Base-by-base conservation (phyloP, 2,113 vertebrate genomes). In the Martes martes region DNA sequence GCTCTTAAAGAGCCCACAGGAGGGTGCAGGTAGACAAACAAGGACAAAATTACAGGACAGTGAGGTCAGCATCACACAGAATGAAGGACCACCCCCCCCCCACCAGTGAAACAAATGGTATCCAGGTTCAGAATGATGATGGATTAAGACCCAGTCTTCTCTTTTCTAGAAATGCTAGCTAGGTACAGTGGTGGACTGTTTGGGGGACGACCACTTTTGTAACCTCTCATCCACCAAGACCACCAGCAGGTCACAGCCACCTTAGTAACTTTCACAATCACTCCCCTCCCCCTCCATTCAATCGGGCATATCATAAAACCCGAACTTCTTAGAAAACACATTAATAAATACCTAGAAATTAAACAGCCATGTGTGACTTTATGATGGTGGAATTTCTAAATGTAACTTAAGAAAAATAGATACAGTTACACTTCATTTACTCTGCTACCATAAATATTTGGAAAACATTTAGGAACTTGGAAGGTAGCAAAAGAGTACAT, bases 391-490 rank as follows among this genome's bases (percentile, higher is more conserved):
- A 65, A 79, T 93, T 94, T 95, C 94, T 93, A 92, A 94, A 92
- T 76, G 76, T 83, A 93, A 90, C 55, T 84, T 84, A 63, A 87
- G 85, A 89, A 97, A 95, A 95, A 92, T 11, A 91, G 26, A 80
- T 73, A 69, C 2, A 71, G 74, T 91, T 84, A 74, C 10, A 94
- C 65, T 81, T 95, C 55, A 83, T 94, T 97, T 96, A 71, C 28
- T 97, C 36, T n/a, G 82, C 71, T 96, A 73, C 65, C 50, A 95
- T 95, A 91, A 96, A 94, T 95, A 96, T 73, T 80, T 96, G 59
- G 88, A 90, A 95, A 96, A 89, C 55, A 92, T 63, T 91, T 65
- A 90, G 92, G n/a, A 94, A 94, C 73, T 82, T 67, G 31, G 39
- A 94, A 90, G 74, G 78, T 24, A 85, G 8, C 61, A 97, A 95